Evolutionary conservation across 2,888 invertebrate genomes (phyloP).

Genomic region (Oscheius sp.): DNA sequence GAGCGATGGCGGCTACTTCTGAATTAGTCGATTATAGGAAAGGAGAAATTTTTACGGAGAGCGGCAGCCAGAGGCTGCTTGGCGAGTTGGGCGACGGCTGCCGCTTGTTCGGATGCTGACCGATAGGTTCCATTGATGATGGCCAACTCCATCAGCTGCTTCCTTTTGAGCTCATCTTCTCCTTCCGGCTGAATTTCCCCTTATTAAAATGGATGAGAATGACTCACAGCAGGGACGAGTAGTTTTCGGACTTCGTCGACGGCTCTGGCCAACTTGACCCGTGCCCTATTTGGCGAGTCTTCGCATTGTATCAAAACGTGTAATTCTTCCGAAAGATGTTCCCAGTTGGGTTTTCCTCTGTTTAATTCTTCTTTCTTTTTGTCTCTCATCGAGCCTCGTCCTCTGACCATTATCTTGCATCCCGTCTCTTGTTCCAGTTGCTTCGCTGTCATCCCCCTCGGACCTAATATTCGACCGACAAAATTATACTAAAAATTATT

Average conservation of each 20-base stretch:
- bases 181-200: slow-evolving; percentile 88
- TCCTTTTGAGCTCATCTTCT: slow-evolving; percentile 98
- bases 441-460: slow-evolving; percentile 99
- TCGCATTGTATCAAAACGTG: slow-evolving; percentile 98
- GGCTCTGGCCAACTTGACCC: slow-evolving; percentile 91
- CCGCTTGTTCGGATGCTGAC: slow-evolving; percentile 51
- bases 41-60: slow-evolving; percentile 42
- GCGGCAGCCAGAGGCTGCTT: slow-evolving; percentile 51
- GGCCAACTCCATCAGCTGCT: slow-evolving; percentile 99
- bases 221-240: slow-evolving; percentile 87
- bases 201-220: too few species aligned
- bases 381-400: slow-evolving; percentile 69
- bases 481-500: slow-evolving; percentile 97
- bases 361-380: slow-evolving; percentile 87
- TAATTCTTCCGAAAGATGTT: slow-evolving; percentile 96
- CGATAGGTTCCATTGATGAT: slow-evolving; percentile 99
- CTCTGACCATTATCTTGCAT: slow-evolving; percentile 99
- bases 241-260: slow-evolving; percentile 98
- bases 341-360: slow-evolving; percentile 99
- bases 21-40: slow-evolving; percentile 7
- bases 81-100: slow-evolving; percentile 49
- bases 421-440: slow-evolving; percentile 99
- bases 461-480: slow-evolving; percentile 98
- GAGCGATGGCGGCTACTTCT: slow-evolving; percentile 46
- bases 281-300: slow-evolving; percentile 95